phyloP scores from a whole-genome alignment of 2,888 invertebrate species.

The Tridacna crocea region DNA sequence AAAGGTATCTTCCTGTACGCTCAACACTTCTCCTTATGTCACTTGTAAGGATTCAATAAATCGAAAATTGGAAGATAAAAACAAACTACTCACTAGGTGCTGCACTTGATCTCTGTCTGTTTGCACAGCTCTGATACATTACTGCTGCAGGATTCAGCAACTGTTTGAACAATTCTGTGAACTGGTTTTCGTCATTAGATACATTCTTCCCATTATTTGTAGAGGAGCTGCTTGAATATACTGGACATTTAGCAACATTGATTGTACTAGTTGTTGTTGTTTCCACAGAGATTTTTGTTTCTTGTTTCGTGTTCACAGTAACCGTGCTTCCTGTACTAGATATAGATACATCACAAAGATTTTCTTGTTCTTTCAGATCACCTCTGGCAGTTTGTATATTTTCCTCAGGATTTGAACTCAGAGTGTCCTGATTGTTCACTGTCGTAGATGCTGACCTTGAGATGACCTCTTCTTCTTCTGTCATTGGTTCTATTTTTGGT shows the following conservation, averaged over 20 bases:
- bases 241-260: slow-evolving; percentile 33
- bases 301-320: slow-evolving; percentile 42
- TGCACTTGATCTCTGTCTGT: not conserved
- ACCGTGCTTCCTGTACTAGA: slow-evolving; percentile 49
- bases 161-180: slow-evolving; percentile 34
- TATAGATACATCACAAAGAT: slow-evolving; percentile 30
- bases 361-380: not conserved
- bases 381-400: not conserved
- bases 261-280: slow-evolving; percentile 17
- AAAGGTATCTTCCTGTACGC: too few relatives aligned
- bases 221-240: slow-evolving; percentile 5
- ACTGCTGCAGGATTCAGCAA: slow-evolving; percentile 49
- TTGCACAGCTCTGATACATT: slow-evolving; percentile 41
- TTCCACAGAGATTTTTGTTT: slow-evolving; percentile 26
- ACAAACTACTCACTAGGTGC: not conserved
- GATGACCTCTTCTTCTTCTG: slow-evolving; percentile 58
- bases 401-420: not conserved
- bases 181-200: slow-evolving; percentile 2
- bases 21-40: too few relatives aligned
- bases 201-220: not conserved
- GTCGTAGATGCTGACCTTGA: slow-evolving; percentile 58
- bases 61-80: too few relatives aligned
- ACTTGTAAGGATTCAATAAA: too few relatives aligned
- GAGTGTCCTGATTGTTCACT: slow-evolving; percentile 5
- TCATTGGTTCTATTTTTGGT: slow-evolving; percentile 56